Percentiles rank a stretch among this genome's conserved stretches.
These are phyloP conservation scores for Morpho achilles DNA, from an alignment of 2,888 invertebrate species.

Conservation along the genomic window DNA sequence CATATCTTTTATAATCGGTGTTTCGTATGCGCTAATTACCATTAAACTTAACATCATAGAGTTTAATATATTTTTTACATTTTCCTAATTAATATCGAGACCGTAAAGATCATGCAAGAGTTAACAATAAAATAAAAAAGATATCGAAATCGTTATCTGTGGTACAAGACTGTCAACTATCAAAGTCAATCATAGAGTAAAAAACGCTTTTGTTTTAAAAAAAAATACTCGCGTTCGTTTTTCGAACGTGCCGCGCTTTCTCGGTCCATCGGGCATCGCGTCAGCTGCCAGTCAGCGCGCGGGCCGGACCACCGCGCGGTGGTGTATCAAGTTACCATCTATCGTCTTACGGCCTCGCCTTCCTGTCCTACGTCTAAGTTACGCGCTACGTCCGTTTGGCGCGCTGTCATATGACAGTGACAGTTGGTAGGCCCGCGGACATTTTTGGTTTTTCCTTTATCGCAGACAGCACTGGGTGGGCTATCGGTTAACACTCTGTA, in stretches of 20 bases:
- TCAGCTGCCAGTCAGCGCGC: slow-evolving; percentile 70
- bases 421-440: slow-evolving; percentile 61
- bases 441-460: slow-evolving; percentile 47
- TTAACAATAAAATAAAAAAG: slow-evolving; percentile 13
- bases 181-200: slow-evolving; percentile 35
- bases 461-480: slow-evolving; percentile 41
- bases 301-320: slow-evolving; percentile 69
- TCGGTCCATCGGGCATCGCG: slow-evolving; percentile 76
- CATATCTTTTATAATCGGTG: too few species aligned
- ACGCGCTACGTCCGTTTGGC: slow-evolving; percentile 60
- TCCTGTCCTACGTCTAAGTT: slow-evolving; percentile 76
- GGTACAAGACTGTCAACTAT: slow-evolving; percentile 35
- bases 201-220: slow-evolving; percentile 23
- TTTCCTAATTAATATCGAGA: background rate
- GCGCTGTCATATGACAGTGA: slow-evolving; percentile 32
- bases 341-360: slow-evolving; percentile 69
- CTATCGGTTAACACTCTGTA: slow-evolving; percentile 32
- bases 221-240: slow-evolving; percentile 48
- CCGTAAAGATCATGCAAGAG: slow-evolving; percentile 9
- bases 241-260: slow-evolving; percentile 72
- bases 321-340: slow-evolving; percentile 68
- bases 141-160: slow-evolving; percentile 19
- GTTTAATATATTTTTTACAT: background rate
- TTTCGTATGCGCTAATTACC: background rate
- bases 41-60: background rate